Evolutionary conservation across 64 coral and sea anemone species (phyloP).

Genomic region (Catalaphyllia jardinei): DNA sequence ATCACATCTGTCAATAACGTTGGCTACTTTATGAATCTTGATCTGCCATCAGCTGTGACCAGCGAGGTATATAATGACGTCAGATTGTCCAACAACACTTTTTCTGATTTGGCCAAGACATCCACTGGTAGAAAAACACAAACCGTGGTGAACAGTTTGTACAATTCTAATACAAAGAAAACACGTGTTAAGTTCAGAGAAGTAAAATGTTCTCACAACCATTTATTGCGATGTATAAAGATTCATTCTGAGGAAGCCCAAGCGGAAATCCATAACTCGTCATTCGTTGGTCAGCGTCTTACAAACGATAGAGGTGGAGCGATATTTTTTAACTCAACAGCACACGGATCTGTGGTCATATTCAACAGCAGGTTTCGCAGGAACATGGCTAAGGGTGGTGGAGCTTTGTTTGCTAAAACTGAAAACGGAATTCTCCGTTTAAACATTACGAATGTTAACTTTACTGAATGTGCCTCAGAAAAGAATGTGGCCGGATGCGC

Average conservation of each 20-base stretch:
- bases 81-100: neutral
- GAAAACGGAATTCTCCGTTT: neutral
- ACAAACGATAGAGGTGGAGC: neutral
- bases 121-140: neutral
- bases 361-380: neutral
- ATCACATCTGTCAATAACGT: neutral
- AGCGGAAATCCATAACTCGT: neutral
- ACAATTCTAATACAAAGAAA: neutral
- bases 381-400: neutral
- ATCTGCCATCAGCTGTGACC: neutral
- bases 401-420: neutral
- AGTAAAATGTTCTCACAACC: neutral
- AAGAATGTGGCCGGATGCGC: neutral
- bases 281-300: neutral
- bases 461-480: neutral
- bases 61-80: constrained; percentile 1
- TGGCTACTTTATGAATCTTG: neutral
- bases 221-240: constrained; percentile 1
- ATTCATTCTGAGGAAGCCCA: neutral
- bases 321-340: neutral
- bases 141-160: neutral
- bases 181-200: neutral
- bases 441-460: neutral
- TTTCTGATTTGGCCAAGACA: neutral
- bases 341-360: neutral